Conservation (phyloP, 2,888 invertebrate species). For the Lacanobia wlatinum region DNA sequence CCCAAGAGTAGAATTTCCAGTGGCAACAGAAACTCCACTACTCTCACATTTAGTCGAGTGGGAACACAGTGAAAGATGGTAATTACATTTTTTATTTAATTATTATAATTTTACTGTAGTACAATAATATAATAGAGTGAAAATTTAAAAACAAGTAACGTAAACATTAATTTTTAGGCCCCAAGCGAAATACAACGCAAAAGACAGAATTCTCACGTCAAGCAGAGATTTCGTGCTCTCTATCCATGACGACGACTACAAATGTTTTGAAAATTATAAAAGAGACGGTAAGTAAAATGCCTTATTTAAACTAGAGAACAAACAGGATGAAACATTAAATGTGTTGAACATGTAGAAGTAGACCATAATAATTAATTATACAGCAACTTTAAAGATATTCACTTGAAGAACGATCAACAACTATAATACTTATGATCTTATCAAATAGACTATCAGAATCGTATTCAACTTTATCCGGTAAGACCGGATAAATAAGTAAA, state of each 20-base stretch:
- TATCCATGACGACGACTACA: slow-evolving; percentile 72
- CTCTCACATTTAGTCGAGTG: slow-evolving; percentile 94
- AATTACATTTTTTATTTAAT: slow-evolving; percentile 31
- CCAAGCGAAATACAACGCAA: slow-evolving; percentile 34
- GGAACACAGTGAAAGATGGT: slow-evolving; percentile 94
- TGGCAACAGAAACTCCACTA: slow-evolving; percentile 95
- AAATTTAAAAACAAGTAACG: neutral
- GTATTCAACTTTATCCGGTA: too few relatives aligned
- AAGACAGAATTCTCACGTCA: slow-evolving; percentile 45
- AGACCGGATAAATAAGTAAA: too few relatives aligned
- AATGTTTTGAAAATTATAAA: slow-evolving; percentile 65
- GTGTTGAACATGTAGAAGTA: neutral
- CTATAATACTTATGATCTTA: too few relatives aligned
- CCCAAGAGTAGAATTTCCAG: slow-evolving; percentile 93
- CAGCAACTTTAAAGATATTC: neutral
- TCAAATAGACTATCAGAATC: too few relatives aligned
- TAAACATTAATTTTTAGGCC: slow-evolving; percentile 33
- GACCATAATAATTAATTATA: neutral
- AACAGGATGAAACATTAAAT: neutral
- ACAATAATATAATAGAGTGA: neutral
- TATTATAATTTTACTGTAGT: too few relatives aligned
- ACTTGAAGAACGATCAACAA: too few relatives aligned
- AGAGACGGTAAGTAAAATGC: slow-evolving; percentile 67
- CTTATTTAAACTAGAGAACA: neutral
- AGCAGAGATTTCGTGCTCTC: slow-evolving; percentile 67